Base-by-base conservation (phyloP, 2,888 invertebrate genomes). In the Lasioglossum calceatum region DNA sequence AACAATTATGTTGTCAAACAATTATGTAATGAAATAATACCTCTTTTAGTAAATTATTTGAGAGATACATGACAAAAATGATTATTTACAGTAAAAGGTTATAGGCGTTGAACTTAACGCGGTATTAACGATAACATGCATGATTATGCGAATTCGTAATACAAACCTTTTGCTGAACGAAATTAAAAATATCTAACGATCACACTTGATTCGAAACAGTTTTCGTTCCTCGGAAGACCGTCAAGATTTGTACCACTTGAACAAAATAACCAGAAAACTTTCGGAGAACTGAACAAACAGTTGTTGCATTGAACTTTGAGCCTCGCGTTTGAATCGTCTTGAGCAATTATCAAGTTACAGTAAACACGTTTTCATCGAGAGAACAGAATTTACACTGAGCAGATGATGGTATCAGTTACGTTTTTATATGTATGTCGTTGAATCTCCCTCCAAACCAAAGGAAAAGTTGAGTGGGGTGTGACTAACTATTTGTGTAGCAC, bases 401-500 rank as follows among this genome's bases (percentile, higher is more conserved):
- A 78, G 74, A 80, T 74, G 78, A 78, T 67, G 72, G 73, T 79
- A 85, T 81, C 76, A 75, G 74, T 50, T 82, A 83, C 44, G 85
- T 82, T 87, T 91, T 90, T 91, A 90, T 91, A 91, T 87, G 70
- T 91, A 91, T 87, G 70, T 81, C 77, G 71, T 27, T 44, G 75
- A 19, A 54, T 70, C 84, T 82, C 77, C 73, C 78, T 67, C 81
- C 85, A 81, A 71, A 71, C 58, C 10, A 58, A 27, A 32, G 54
- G 50, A 67, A 54, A 79, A n/a, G 54, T n/a, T 32, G 67, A 64
- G 79, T 83, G 88, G 90, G 86, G 81, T 23, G 10, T 4, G 39
- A 70, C 39, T 23, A 23, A 71, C 39, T 71, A 39, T 71, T 71
- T 71, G 71, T 71, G 71, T 14, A 23, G 39, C 42, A 42, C 4